A percentile compares a stretch with the other conserved stretches of the same genome.
Evolutionary conservation across 1,140 invertebrate genomes (phyloP).

Genomic region (Lasaia peninsularis): DNA sequence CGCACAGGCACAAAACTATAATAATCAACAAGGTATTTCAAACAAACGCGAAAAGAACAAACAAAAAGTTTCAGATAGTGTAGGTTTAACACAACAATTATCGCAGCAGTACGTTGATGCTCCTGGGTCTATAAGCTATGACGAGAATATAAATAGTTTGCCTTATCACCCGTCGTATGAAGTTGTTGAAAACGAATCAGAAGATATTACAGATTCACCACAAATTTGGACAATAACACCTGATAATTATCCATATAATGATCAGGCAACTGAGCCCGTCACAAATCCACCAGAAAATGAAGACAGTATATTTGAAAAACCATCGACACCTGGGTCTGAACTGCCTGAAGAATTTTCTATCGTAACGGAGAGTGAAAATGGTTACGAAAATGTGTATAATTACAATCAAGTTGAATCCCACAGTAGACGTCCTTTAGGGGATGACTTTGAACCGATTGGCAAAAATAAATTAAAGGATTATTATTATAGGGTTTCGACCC

Average conservation of each 20-base stretch:
- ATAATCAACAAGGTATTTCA: conserved; percentile 40
- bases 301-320: conserved; percentile 35
- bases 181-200: conserved; percentile 62
- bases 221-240: conserved; percentile 45
- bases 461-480: conserved; percentile 67
- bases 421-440: conserved; percentile 59
- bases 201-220: conserved; percentile 48
- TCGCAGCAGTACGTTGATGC: conserved; percentile 49
- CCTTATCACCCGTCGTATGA: conserved; percentile 58
- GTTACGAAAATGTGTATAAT: conserved; percentile 52
- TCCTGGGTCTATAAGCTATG: conserved; percentile 35
- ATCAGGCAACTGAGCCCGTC: conserved; percentile 40
- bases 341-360: conserved; percentile 58
- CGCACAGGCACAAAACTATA: conserved; percentile 39
- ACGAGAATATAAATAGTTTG: conserved; percentile 33
- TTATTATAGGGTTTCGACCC: conserved; percentile 65
- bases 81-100: conserved; percentile 51
- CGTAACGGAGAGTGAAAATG: conserved; percentile 60
- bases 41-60: conserved; percentile 49
- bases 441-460: conserved; percentile 64
- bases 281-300: conserved; percentile 40
- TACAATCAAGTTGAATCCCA: conserved; percentile 60
- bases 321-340: conserved; percentile 38
- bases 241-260: conserved; percentile 37
- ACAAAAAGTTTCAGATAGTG: conserved; percentile 49